These are phyloP conservation scores for Aurelia aurita DNA, from an alignment of 30 jellyfish, hydroid and myxozoan species.

Conservation along the genomic window DNA sequence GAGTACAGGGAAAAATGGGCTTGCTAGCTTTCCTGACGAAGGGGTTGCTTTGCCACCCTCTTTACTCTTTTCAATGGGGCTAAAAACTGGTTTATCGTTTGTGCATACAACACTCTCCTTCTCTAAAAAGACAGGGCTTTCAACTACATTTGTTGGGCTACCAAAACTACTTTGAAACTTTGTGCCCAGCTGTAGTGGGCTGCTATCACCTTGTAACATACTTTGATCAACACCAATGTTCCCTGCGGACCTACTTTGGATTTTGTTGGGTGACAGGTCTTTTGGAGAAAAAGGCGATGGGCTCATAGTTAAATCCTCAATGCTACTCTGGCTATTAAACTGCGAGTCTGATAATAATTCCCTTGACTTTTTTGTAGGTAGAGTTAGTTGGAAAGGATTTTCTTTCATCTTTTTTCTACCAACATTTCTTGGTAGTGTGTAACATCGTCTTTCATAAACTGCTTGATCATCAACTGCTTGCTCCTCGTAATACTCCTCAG, in stretches of 20 bases:
- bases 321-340: constrained; percentile 63
- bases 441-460: constrained; percentile 56
- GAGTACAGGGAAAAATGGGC: constrained; percentile 45
- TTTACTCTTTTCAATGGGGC: not conserved
- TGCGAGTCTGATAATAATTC: constrained; percentile 42
- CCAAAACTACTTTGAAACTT: not conserved
- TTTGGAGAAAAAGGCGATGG: constrained; percentile 29
- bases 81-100: not conserved
- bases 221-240: constrained; percentile 38
- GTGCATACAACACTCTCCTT: not conserved
- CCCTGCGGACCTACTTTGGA: constrained; percentile 84
- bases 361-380: constrained; percentile 44
- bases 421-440: constrained; percentile 86
- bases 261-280: constrained; percentile 57
- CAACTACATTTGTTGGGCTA: not conserved
- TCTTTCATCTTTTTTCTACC: constrained; percentile 72
- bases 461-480: constrained; percentile 40
- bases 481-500: constrained; percentile 57
- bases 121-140: not conserved
- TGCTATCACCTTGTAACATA: not conserved
- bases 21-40: not conserved
- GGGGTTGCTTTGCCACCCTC: not conserved
- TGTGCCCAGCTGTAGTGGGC: not conserved
- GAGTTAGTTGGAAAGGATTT: constrained; percentile 74
- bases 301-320: constrained; percentile 42